These are phyloP conservation scores for Platycercus adscitus DNA, from an alignment of 2,113 vertebrate genomes.

Conservation along the genomic window DNA sequence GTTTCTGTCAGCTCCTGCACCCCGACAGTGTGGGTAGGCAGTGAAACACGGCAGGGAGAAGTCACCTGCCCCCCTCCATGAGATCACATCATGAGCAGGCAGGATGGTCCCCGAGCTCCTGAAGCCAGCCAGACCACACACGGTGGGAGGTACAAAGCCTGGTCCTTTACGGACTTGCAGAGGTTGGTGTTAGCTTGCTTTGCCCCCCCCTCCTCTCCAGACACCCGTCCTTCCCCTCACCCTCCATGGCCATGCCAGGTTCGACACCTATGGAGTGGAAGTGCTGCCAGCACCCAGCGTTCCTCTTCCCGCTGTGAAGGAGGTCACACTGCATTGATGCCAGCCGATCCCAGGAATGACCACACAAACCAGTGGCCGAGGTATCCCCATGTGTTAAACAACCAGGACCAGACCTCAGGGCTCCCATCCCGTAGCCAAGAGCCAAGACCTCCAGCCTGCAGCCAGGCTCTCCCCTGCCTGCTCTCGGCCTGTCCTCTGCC, in stretches of 20 bases:
- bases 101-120: background rate
- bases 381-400: background rate
- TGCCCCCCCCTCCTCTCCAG: background rate
- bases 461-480: background rate
- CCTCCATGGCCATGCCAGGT: accelerated
- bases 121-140: background rate
- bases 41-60: background rate
- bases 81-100: accelerated
- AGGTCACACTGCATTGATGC: background rate
- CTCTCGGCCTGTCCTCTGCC: background rate
- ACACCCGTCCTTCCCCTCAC: too few relatives aligned
- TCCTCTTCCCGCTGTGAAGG: accelerated
- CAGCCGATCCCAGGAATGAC: background rate
- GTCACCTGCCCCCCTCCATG: accelerated
- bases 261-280: background rate
- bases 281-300: background rate
- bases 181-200: background rate
- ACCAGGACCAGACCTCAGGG: background rate
- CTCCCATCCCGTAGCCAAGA: background rate
- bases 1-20: background rate
- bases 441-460: background rate
- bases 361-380: accelerated
- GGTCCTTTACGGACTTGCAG: background rate
- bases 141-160: background rate
- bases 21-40: accelerated